Evolutionary conservation across 2,888 invertebrate genomes (phyloP), one percentile per base, ranked within the genome.

Genomic region (Melieria crassipennis): DNA sequence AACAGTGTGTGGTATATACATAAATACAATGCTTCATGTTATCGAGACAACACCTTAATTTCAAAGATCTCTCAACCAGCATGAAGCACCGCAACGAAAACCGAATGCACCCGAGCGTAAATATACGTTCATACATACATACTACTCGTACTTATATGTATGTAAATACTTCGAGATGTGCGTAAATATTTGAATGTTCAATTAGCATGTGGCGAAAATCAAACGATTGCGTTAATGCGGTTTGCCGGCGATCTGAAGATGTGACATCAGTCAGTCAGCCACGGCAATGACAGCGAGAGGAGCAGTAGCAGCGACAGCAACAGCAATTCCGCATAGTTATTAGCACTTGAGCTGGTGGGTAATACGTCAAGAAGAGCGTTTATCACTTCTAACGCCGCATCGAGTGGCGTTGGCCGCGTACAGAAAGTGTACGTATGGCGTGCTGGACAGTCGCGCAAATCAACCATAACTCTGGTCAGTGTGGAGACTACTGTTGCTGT

Each of bases 201-300:
- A 55, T 55, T 55, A 55, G 55, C 55, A 55, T 10, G 55, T 55
- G 11, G 11, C 55, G 16, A 55, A 55, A 55, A 55, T 55, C 4
- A 55, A n/a, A 13, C 9, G 55, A 55, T 55, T 11, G 3, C 45
- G 10, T 45, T 7, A 42, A 45, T 60, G 7, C 13, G 30, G 43
- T 11, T 7, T 16, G 11, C 1, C 0, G 6, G 9, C 45, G 45
- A 5, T 4, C 2, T 5, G 45, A 60, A 11, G 55, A 13, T 13
- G 55, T 1, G 5, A 16, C 55, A 6, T 55, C 16, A 9, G 55
- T 55, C 7, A 55, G 55, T 55, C 16, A 13, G 16, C 16, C 16
- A 16, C 16, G 16, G 16, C 16, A 16, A 16, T 16, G 16, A 16
- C 16, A 16, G 16, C 55, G 7, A 13, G 9, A 10, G 7, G 13